Percentiles rank a stretch among this genome's conserved stretches.
Evolutionary conservation across 2,797 vertebrate species (phyloP).

Genomic region (Pangasius mekongensis): DNA sequence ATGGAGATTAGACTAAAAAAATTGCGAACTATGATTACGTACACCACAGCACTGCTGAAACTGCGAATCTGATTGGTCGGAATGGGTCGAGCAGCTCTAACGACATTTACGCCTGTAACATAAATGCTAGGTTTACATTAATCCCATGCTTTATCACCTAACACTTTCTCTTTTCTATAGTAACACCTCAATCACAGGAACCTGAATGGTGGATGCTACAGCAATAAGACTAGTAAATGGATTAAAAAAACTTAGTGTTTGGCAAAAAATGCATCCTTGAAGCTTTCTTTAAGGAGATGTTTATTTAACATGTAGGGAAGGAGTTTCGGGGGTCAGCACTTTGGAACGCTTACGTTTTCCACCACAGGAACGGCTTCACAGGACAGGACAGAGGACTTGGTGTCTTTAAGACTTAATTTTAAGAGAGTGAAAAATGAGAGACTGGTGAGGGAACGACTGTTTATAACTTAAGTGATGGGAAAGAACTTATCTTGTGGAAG

Average conservation of each 20-base stretch:
- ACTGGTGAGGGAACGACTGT: background rate
- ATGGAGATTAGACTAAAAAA: too few species aligned
- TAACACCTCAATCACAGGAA: background rate
- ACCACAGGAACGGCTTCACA: background rate
- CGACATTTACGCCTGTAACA: background rate
- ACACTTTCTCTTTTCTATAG: background rate
- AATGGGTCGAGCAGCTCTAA: background rate
- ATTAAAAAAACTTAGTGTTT: background rate
- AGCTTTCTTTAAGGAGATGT: background rate
- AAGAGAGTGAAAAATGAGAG: background rate
- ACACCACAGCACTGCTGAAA: too few species aligned
- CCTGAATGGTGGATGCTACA: background rate
- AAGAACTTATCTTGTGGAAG: background rate
- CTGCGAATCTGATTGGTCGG: too few species aligned
- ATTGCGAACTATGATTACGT: too few species aligned
- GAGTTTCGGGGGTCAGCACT: background rate
- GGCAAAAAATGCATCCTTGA: background rate
- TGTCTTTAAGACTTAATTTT: background rate
- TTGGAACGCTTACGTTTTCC: background rate
- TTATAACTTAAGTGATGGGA: background rate
- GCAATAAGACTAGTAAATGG: background rate
- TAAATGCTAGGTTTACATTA: background rate
- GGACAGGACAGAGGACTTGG: background rate
- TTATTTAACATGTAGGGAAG: background rate
- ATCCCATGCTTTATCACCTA: background rate